Percentiles rank a stretch among this genome's conserved stretches.
Evolutionary conservation across 2,113 vertebrate species (phyloP).

Genomic region (Malurus alboscapulatus): DNA sequence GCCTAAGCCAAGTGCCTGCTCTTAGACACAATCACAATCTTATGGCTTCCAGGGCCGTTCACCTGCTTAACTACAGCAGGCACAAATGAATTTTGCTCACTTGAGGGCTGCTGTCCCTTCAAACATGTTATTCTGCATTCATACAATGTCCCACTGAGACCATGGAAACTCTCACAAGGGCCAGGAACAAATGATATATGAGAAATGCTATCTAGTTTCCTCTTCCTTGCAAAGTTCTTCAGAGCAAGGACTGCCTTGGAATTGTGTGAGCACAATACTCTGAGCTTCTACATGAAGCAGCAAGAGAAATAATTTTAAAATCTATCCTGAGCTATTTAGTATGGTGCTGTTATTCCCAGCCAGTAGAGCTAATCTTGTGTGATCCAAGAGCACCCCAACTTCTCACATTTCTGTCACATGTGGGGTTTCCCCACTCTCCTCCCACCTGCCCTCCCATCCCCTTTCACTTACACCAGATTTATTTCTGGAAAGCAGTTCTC

Average conservation of each 20-base stretch:
- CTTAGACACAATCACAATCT: background rate
- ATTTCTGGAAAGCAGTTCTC: background rate
- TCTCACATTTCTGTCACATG: background rate
- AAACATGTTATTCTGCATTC: background rate
- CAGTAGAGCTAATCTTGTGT: background rate
- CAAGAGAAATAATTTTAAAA: background rate
- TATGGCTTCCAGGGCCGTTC: background rate
- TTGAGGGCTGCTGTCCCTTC: background rate
- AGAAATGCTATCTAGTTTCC: background rate
- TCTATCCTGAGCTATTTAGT: background rate
- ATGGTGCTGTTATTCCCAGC: background rate
- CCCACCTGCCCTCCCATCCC: rapidly evolving
- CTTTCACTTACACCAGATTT: background rate
- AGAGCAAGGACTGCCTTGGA: background rate
- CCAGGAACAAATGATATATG: background rate
- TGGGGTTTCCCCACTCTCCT: background rate
- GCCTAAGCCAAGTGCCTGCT: background rate
- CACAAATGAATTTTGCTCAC: background rate
- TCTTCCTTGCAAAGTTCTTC: background rate
- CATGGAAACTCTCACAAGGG: rapidly evolving
- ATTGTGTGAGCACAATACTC: background rate
- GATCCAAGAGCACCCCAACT: background rate
- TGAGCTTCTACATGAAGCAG: background rate
- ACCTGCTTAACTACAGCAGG: background rate
- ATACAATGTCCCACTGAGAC: rapidly evolving